Conservation (phyloP, 2,888 invertebrate genomes). For the Acholoe squamosa region DNA sequence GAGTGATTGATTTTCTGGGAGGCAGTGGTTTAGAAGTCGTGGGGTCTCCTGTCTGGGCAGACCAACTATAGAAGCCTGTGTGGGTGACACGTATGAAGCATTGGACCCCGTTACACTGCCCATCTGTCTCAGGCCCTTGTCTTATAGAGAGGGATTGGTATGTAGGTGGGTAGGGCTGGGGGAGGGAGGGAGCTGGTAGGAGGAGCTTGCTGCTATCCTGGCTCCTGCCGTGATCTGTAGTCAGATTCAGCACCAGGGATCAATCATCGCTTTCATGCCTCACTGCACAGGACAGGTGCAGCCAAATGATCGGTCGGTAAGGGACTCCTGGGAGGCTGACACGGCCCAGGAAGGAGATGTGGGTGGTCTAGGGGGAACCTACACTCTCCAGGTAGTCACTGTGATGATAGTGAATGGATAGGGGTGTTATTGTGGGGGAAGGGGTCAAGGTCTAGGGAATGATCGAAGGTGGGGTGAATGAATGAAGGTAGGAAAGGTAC, state of each 20-base stretch:
- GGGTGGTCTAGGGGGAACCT: not conserved
- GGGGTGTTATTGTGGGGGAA: too few species aligned
- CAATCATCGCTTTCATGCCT: slow-evolving; percentile 53
- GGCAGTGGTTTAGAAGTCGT: slow-evolving; percentile 5
- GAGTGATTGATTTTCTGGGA: not conserved
- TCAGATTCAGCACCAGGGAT: not conserved
- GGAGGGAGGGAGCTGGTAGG: not conserved
- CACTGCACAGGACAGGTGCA: slow-evolving; percentile 51
- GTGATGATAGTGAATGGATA: too few species aligned
- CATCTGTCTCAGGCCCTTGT: not conserved
- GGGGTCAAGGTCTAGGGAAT: too few species aligned
- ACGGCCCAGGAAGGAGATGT: not conserved
- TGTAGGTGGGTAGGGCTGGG: not conserved
- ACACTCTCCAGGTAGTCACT: too few species aligned
- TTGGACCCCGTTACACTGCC: not conserved
- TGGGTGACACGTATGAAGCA: not conserved
- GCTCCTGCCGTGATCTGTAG: slow-evolving; percentile 25
- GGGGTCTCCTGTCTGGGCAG: not conserved
- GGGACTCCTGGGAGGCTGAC: not conserved
- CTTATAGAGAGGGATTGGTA: slow-evolving; percentile 15
- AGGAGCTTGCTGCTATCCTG: not conserved
- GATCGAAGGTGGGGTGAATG: too few species aligned
- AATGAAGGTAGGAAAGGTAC: too few species aligned
- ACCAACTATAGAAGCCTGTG: slow-evolving; percentile 2
- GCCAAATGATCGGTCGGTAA: not conserved